Evolutionary conservation across 2,113 vertebrate species (phyloP).

Genomic region (Mellivora capensis): DNA sequence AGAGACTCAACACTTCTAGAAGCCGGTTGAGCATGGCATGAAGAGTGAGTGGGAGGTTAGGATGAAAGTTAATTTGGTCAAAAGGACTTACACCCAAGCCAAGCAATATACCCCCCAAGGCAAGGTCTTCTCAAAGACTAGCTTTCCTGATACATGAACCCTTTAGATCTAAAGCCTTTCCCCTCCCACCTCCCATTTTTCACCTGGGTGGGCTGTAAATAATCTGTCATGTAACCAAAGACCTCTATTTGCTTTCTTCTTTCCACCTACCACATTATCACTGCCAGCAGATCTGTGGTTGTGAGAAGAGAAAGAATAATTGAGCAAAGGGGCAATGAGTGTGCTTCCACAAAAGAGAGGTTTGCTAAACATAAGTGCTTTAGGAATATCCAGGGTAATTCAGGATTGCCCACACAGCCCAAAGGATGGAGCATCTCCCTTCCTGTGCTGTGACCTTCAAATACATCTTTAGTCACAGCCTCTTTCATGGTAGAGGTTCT

Average conservation of each 20-base stretch:
- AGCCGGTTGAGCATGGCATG: not conserved
- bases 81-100: not conserved
- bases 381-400: not conserved
- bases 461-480: not conserved
- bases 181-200: not conserved
- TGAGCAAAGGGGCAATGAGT: not conserved
- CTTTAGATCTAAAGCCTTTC: not conserved
- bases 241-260: not conserved
- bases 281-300: not conserved
- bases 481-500: not conserved
- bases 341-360: not conserved
- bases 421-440: not conserved
- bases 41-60: not conserved
- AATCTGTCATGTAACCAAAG: not conserved
- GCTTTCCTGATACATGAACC: not conserved
- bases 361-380: not conserved
- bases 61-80: slow-evolving; percentile 45
- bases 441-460: not conserved
- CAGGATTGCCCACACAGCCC: not conserved
- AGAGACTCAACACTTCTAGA: not conserved
- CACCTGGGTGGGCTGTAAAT: not conserved
- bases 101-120: not conserved
- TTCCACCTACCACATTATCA: not conserved
- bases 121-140: not conserved
- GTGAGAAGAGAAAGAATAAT: not conserved